phyloP scores from a whole-genome alignment of 1,140 invertebrate genomes.

The Cyclina sinensis region DNA sequence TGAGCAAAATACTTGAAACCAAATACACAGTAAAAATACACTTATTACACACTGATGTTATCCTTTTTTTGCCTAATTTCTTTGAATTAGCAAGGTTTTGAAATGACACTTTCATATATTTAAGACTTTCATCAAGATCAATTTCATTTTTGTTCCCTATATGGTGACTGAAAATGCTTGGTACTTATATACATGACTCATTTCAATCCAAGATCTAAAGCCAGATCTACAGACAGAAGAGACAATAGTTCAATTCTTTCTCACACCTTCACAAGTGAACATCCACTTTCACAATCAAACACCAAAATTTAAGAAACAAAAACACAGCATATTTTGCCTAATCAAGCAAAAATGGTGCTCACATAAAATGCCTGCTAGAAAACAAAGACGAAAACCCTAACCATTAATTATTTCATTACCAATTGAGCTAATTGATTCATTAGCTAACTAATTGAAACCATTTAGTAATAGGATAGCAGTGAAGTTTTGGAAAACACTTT shows the following conservation, averaged over 20 bases:
- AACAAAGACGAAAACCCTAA: slow-evolving; percentile 17
- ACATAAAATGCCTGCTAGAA: slow-evolving; percentile 7
- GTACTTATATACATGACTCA: too few species aligned
- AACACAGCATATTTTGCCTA: background rate
- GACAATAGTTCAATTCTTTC: background rate
- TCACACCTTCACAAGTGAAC: background rate
- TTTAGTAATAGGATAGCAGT: slow-evolving; percentile 17
- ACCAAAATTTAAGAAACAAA: background rate
- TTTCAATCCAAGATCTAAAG: background rate
- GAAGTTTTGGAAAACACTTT: slow-evolving; percentile 1
- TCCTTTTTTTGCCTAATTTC: too few species aligned
- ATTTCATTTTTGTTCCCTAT: too few species aligned
- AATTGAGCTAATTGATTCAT: slow-evolving; percentile 39
- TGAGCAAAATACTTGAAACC: too few species aligned
- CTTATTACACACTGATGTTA: too few species aligned
- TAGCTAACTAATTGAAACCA: slow-evolving; percentile 23
- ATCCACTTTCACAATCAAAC: background rate
- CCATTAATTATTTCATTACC: slow-evolving; percentile 29
- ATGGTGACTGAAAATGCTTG: too few species aligned
- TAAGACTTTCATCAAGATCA: too few species aligned
- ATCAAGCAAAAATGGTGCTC: background rate
- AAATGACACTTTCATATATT: too few species aligned
- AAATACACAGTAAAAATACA: too few species aligned
- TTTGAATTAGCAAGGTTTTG: too few species aligned
- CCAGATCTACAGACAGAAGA: background rate